These are phyloP conservation scores for Eidolon dupreanum DNA, from an alignment of 2,797 vertebrate genomes.

Conservation along the genomic window DNA sequence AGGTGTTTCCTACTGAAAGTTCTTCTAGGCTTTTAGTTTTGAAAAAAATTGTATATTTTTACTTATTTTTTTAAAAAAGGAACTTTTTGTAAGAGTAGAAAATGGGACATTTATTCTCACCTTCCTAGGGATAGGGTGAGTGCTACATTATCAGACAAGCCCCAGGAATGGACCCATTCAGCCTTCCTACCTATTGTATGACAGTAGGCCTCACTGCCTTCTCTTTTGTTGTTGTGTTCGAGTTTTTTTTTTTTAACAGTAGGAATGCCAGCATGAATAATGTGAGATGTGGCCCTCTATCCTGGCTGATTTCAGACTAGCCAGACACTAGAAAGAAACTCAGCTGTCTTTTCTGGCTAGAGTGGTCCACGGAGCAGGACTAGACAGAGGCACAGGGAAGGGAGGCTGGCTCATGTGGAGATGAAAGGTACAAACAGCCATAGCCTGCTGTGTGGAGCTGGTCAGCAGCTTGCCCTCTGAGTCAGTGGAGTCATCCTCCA, in stretches of 20 bases:
- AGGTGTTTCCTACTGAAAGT: not conserved
- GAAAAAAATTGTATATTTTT: not conserved
- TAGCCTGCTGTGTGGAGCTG: rapidly evolving
- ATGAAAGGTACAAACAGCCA: not conserved
- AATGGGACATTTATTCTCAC: not conserved
- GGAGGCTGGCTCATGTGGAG: rapidly evolving
- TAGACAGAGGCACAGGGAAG: rapidly evolving
- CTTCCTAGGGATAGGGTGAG: not conserved
- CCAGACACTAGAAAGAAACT: not conserved
- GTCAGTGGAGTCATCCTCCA: not conserved
- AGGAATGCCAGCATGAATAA: not conserved
- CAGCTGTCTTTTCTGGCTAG: not conserved
- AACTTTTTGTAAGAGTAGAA: not conserved
- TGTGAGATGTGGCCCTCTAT: not conserved
- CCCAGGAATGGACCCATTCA: rapidly evolving
- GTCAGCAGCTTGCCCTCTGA: not conserved
- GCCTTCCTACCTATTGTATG: not conserved
- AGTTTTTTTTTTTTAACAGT: not conserved
- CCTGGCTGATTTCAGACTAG: not conserved
- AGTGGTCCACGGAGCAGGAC: rapidly evolving
- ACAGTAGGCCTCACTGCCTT: rapidly evolving
- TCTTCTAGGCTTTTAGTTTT: not conserved
- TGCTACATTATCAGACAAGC: rapidly evolving
- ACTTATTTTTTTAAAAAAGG: not conserved
- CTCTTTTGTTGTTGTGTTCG: not conserved